phyloP scores from a whole-genome alignment of 2,888 invertebrate species.

The Lithosia quadra region DNA sequence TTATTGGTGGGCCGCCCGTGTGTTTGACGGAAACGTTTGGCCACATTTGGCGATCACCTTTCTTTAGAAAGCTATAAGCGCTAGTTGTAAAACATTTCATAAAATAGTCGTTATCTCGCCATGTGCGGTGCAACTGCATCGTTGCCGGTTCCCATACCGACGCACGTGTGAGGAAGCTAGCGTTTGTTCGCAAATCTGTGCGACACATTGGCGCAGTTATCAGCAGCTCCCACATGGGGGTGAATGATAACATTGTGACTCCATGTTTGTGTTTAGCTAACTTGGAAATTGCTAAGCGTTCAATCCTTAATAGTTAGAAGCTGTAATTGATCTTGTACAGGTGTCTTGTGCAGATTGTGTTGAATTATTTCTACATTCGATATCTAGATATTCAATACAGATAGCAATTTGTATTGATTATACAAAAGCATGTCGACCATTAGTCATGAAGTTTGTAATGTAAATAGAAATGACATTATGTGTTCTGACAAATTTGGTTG shows the following conservation, averaged over 20 bases:
- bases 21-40: constrained; percentile 66
- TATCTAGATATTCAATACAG: neutral
- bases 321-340: constrained; percentile 1
- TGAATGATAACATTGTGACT: constrained; percentile 52
- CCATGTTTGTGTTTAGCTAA: constrained; percentile 16
- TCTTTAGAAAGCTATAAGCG: constrained; percentile 75
- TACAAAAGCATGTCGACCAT: neutral
- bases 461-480: neutral
- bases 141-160: constrained; percentile 63
- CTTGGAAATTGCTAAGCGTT: neutral
- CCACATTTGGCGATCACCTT: constrained; percentile 81
- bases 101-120: constrained; percentile 75
- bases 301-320: neutral
- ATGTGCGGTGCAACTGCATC: constrained; percentile 70
- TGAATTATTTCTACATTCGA: neutral
- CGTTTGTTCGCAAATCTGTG: constrained; percentile 78
- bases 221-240: constrained; percentile 58
- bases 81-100: constrained; percentile 82
- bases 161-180: constrained; percentile 78
- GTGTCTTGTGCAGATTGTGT: no score
- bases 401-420: neutral
- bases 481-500: no score
- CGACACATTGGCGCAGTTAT: constrained; percentile 74
- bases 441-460: neutral
- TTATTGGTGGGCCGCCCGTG: constrained; percentile 48